A percentile compares a stretch with the other conserved stretches of the same genome.
Conservation (phyloP, 35 echinoderm and acorn worm species). For the Lytechinus pictus region DNA sequence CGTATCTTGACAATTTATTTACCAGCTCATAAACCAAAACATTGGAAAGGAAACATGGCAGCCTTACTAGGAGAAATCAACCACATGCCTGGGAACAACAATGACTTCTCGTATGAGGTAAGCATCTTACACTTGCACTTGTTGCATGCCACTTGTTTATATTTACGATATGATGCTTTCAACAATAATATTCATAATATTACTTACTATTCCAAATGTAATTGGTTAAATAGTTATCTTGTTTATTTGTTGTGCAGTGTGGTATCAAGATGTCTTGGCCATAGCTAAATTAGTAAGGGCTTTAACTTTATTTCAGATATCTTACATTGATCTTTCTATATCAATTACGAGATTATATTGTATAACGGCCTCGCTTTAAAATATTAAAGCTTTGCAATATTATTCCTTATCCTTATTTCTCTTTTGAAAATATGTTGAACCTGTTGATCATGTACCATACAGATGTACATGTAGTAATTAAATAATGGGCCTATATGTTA, state of each 20-base stretch:
- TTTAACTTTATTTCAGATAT: too few relatives aligned
- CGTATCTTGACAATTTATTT: slow-evolving; percentile 31
- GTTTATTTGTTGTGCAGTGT: too few relatives aligned
- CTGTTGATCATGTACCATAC: not conserved
- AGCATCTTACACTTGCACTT: not conserved
- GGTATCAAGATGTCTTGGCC: too few relatives aligned
- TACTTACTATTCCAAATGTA: too few relatives aligned
- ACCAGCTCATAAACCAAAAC: slow-evolving; percentile 36
- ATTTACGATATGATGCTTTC: not conserved
- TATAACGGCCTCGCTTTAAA: too few relatives aligned
- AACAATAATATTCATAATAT: too few relatives aligned
- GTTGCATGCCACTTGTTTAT: not conserved
- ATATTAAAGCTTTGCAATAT: too few relatives aligned
- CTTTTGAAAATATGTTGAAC: not conserved
- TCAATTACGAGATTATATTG: too few relatives aligned
- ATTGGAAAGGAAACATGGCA: slow-evolving; percentile 42
- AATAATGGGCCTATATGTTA: not conserved
- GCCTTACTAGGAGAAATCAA: slow-evolving; percentile 24
- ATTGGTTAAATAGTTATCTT: too few relatives aligned
- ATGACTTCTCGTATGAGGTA: slow-evolving; percentile 37
- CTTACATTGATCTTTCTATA: too few relatives aligned
- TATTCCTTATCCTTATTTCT: not conserved
- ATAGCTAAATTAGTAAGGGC: too few relatives aligned
- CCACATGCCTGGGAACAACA: not conserved
- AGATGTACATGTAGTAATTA: not conserved